Conservation (phyloP, 2,888 invertebrate species). For the Lepidonotus clava region DNA sequence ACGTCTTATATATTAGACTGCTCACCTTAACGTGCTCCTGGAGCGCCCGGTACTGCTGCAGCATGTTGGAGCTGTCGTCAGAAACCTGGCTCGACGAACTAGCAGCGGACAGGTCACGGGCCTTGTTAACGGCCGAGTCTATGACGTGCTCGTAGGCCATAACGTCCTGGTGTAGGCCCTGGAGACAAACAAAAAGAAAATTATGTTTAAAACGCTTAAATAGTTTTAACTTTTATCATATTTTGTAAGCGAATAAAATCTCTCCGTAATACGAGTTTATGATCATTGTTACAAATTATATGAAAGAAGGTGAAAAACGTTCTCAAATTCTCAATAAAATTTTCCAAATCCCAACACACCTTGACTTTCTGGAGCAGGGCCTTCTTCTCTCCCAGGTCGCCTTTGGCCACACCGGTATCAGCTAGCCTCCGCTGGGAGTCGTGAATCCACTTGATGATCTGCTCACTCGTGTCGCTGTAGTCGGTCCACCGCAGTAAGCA, state of each 20-base stretch:
- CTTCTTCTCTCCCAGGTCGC: slow-evolving; percentile 78
- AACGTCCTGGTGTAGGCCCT: slow-evolving; percentile 85
- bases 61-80: slow-evolving; percentile 89
- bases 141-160: slow-evolving; percentile 98
- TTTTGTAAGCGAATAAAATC: too few species aligned
- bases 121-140: slow-evolving; percentile 95
- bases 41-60: slow-evolving; percentile 92
- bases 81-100: slow-evolving; percentile 84
- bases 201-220: not conserved
- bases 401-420: slow-evolving; percentile 72
- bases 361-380: slow-evolving; percentile 77
- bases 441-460: slow-evolving; percentile 96
- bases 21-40: slow-evolving; percentile 88
- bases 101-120: slow-evolving; percentile 93
- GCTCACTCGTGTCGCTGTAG: slow-evolving; percentile 94
- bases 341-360: too few species aligned
- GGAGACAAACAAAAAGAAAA: not conserved
- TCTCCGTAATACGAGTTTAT: too few species aligned
- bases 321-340: too few species aligned
- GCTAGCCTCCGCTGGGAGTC: slow-evolving; percentile 91
- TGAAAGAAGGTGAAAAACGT: too few species aligned
- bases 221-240: too few species aligned
- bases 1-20: not conserved
- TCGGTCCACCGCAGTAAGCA: slow-evolving; percentile 95
- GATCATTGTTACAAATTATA: too few species aligned